Percentiles rank a stretch among this genome's conserved stretches.
These are phyloP conservation scores for Furcifer pardalis DNA, from an alignment of 2,797 vertebrate species.

Conservation along the genomic window DNA sequence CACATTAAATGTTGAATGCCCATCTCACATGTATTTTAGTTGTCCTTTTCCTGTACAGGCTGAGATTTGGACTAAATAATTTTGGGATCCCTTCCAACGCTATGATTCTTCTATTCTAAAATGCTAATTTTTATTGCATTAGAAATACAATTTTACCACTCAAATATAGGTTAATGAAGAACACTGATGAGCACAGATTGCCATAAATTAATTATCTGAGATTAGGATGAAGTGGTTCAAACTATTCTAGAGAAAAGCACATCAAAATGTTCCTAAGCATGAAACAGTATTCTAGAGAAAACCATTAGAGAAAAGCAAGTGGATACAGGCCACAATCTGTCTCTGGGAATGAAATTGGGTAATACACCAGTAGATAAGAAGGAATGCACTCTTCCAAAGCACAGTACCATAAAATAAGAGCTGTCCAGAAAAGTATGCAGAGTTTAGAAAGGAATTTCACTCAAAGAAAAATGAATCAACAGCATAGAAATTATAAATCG, in stretches of 20 bases:
- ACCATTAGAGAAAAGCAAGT: neutral
- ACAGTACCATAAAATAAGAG: neutral
- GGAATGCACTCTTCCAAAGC: too few species aligned
- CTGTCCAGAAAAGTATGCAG: neutral
- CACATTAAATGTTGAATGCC: too few species aligned
- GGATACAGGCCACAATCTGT: neutral
- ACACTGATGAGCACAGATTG: neutral
- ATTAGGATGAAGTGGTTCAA: neutral
- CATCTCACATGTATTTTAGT: too few species aligned
- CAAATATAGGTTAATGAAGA: neutral
- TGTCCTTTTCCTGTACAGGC: too few species aligned
- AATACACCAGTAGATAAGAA: neutral
- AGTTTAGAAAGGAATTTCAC: too few species aligned
- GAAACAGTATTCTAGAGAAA: too few species aligned
- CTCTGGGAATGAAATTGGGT: neutral
- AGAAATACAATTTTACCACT: neutral
- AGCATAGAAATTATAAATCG: too few species aligned
- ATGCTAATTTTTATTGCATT: neutral
- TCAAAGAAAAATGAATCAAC: too few species aligned
- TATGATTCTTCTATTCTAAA: too few species aligned
- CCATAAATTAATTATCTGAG: neutral
- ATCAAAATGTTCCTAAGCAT: too few species aligned
- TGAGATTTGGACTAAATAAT: too few species aligned
- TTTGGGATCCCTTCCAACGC: too few species aligned
- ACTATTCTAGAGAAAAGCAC: neutral